A percentile compares a stretch with the other conserved stretches of the same genome.
Evolutionary conservation across 2,797 vertebrate genomes (phyloP).

Genomic region (Centropyge bicolor): DNA sequence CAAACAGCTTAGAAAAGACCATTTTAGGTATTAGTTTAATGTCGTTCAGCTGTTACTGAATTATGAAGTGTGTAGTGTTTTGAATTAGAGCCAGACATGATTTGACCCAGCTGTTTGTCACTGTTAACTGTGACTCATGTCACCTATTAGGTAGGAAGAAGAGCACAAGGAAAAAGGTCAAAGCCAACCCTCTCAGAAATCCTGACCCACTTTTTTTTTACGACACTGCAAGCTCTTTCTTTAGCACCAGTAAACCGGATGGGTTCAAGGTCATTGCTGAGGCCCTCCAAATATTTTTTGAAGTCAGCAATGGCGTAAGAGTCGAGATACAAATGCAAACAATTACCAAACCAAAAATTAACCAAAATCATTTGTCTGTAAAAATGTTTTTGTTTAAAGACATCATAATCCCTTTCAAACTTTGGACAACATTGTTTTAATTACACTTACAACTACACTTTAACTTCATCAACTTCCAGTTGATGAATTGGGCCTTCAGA

Average conservation of each 20-base stretch:
- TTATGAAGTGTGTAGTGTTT: slow-evolving; percentile 5
- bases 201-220: slow-evolving; percentile 5
- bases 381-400: slow-evolving; percentile 8
- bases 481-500: slow-evolving; percentile 57
- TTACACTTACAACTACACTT: slow-evolving; percentile 21
- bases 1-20: neutral
- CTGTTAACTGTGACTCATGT: slow-evolving; percentile 14
- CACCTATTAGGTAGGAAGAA: slow-evolving; percentile 6
- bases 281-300: slow-evolving; percentile 2
- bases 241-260: slow-evolving; percentile 15
- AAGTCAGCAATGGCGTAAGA: neutral
- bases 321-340: neutral
- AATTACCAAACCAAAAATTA: neutral
- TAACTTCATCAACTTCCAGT: slow-evolving; percentile 45
- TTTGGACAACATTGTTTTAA: slow-evolving; percentile 2
- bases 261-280: slow-evolving; percentile 18
- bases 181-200: slow-evolving; percentile 18
- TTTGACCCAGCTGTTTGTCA: slow-evolving; percentile 16
- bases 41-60: slow-evolving; percentile 19
- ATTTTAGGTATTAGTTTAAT: neutral
- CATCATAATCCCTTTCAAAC: neutral
- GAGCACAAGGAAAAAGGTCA: slow-evolving; percentile 29
- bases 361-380: neutral
- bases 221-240: slow-evolving; percentile 27
- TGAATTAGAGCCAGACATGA: neutral